phyloP scores from a whole-genome alignment of 2,113 vertebrate genomes.

The Chloebia gouldiae region DNA sequence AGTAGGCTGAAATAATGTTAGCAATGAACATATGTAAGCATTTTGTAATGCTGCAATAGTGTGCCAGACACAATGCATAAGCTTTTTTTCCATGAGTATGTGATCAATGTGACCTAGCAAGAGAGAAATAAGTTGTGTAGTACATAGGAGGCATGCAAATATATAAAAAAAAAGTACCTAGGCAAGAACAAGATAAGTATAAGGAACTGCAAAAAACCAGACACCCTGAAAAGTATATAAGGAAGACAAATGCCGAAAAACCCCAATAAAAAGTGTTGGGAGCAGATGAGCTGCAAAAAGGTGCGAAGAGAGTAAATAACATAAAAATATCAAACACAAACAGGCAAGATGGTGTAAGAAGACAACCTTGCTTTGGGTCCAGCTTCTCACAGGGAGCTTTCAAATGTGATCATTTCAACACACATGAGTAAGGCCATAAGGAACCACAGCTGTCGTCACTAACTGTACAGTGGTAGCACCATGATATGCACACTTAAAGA shows the following conservation, averaged over 20 bases:
- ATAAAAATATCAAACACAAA: neutral
- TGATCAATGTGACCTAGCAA: neutral
- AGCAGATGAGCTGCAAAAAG: neutral
- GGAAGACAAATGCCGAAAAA: neutral
- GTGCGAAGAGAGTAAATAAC: neutral
- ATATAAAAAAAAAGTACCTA: neutral
- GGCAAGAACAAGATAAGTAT: neutral
- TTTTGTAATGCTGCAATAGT: neutral
- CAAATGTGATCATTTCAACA: neutral
- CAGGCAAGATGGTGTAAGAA: neutral
- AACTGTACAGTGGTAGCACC: neutral
- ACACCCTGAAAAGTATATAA: neutral
- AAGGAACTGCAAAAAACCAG: neutral
- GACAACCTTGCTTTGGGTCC: neutral
- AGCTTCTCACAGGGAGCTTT: neutral
- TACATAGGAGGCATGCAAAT: neutral
- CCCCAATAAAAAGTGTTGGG: neutral
- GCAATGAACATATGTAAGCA: neutral
- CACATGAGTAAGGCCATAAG: neutral
- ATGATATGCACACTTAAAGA: neutral
- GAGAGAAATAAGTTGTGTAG: neutral
- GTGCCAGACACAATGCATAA: neutral
- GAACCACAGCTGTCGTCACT: neutral
- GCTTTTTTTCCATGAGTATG: neutral
- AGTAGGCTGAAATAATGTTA: neutral